phyloP scores from a whole-genome alignment of 2,797 vertebrate species.

The Centropyge bicolor region DNA sequence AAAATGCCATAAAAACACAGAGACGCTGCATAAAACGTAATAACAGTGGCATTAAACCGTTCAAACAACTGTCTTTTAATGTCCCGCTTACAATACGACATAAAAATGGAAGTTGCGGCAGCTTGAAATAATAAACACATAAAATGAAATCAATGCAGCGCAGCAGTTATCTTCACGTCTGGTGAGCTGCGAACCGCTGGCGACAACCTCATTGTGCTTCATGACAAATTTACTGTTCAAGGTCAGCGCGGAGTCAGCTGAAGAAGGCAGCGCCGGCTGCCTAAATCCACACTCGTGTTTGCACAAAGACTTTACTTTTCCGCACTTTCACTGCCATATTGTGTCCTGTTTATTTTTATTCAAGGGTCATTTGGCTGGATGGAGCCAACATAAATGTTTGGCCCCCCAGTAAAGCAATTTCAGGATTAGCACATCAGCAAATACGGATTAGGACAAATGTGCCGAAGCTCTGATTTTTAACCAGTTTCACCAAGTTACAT shows the following conservation, averaged over 20 bases:
- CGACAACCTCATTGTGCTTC: conserved; percentile 44
- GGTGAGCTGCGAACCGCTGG: conserved; percentile 35
- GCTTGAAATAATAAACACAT: conserved; percentile 59
- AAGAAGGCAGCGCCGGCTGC: conserved; percentile 21
- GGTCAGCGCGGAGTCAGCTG: conserved; percentile 49
- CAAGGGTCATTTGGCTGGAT: conserved; percentile 23
- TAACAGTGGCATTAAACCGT: not conserved
- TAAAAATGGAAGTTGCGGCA: conserved; percentile 35
- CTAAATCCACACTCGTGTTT: conserved; percentile 46
- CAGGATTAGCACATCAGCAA: conserved; percentile 42
- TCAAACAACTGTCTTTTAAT: conserved; percentile 29
- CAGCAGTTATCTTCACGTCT: conserved; percentile 34
- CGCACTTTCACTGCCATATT: conserved; percentile 25
- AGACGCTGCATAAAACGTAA: conserved; percentile 44
- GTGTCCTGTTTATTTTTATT: conserved; percentile 50
- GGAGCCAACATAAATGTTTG: conserved; percentile 56
- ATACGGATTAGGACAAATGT: conserved; percentile 7
- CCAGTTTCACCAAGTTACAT: conserved; percentile 10
- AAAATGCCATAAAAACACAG: conserved; percentile 53
- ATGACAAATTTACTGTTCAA: conserved; percentile 61
- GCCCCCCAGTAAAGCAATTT: conserved; percentile 30
- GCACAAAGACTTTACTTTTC: conserved; percentile 31
- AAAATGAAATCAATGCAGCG: conserved; percentile 28
- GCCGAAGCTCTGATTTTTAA: conserved; percentile 21
- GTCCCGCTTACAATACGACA: conserved; percentile 6